Base-by-base conservation (phyloP, 2,888 invertebrate species). In the Ametastegia equiseti region DNA sequence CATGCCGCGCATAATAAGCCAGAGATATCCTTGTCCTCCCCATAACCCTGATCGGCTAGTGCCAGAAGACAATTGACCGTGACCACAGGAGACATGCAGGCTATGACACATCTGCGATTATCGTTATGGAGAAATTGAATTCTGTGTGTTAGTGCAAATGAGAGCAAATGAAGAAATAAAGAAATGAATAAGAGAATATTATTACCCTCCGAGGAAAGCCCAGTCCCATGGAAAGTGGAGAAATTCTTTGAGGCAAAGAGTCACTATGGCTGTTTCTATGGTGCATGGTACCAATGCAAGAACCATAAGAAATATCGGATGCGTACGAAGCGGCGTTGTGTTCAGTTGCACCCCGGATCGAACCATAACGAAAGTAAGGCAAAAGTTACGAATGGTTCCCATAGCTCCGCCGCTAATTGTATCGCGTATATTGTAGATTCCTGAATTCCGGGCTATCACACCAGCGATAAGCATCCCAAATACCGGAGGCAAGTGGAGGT, bases 21-120 rank as follows among this genome's bases (percentile, higher is more conserved):
- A 57, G 96, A 95, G 45, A 97, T 94, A 36, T 96, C 96, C 90
- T 95, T 95, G 87, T 94, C 94, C 67, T 95, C 93, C 9, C 96
- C 96, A 85, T 94, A 94, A 7, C 94, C 94, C 82, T 91, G 92
- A 83, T 94, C 94, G 39, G 90, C 89, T 81, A 91, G 83, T 36
- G 87, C 84, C 47, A 91, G 82, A 27, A 90, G 84, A 82, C 88
- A 89, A 82, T 88, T 90, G 30, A 91, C 84, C 30, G 89, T 89
- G n/a, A 91, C 88, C 11, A 88, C 90, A 5, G 91, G 89, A 23
- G 91, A 91, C 88, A 91, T 87, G 33, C 90, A 89, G 6, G 90
- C 87, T 39, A 91, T 84, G 63, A 90, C 88, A 36, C 88, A 84
- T 36, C 91, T 91, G 83, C 15, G 13, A 54, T 45, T 67, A 6